Evolutionary conservation across 2,888 invertebrate species (phyloP), one percentile per base, ranked within the genome.

Genomic region (Pollenia griseotomentosa): DNA sequence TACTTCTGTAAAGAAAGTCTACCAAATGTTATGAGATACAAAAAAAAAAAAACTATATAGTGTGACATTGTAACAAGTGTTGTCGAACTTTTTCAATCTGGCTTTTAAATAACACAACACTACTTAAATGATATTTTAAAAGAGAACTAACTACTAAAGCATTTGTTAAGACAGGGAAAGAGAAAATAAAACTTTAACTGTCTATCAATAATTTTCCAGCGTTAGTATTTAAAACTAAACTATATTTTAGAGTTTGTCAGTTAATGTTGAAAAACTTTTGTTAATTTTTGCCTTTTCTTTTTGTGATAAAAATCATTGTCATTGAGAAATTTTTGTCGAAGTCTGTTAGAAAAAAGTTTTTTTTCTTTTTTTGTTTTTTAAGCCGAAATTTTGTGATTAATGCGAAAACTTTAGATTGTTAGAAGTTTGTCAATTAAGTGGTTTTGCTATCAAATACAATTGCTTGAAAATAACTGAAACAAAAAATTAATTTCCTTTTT

Each of bases 71-170:
- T 74, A 57, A 79, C 66, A 83, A 74, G 48, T 73, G 65, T 57
- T 40, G 65, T 57, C 46, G 75, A 80, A 86, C 79, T 86, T 86
- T 83, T 80, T 86, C 71, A 65, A 75, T 80, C 75, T 75, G 51
- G 33, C 48, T 14, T 55, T 51, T 55, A 66, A 66, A 55, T 57
- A 57, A 9, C 55, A 48, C 33, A 23, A 33, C 16, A 40, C 33
- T 57, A 63, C 33, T 79, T 51, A 59, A 40, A 6, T 70, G 57
- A 16, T 55, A 65, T 53, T 75, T 55, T 53, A 51, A 7, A 68
- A n/a, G 33, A 2, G 12, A 42, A 42, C 6, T 33, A 42, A 42
- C 6, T 33, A 61, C n/a, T 23, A 11, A 57, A 23, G 23, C n/a
- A 19, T 57, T 9, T 19, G 8, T 57, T 9, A 19, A 11, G 44